Conservation (phyloP, 2,113 vertebrate species). For the Perca fluviatilis region DNA sequence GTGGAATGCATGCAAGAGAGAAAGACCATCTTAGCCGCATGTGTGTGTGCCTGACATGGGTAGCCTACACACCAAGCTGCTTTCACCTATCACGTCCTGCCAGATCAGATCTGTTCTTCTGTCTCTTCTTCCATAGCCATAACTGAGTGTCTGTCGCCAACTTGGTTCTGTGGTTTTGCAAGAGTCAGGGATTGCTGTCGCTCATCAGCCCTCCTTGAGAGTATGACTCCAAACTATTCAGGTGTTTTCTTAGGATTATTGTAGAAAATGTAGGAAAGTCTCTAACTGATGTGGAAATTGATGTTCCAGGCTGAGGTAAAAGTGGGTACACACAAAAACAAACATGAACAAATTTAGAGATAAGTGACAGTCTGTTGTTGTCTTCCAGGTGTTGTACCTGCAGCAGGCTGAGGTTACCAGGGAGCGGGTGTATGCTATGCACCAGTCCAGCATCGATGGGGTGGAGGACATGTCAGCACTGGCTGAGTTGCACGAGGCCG, state of each 20-base stretch:
- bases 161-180: neutral
- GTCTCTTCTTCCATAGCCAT: constrained; percentile 21
- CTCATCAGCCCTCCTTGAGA: too few species aligned
- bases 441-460: constrained; percentile 89
- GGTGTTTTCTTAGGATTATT: neutral
- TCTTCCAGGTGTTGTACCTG: constrained; percentile 85
- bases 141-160: neutral
- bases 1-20: neutral
- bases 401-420: constrained; percentile 84
- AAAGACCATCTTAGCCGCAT: neutral
- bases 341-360: neutral
- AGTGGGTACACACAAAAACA: neutral
- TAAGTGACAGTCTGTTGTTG: constrained; percentile 4
- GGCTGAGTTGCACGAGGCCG: constrained; percentile 91
- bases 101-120: constrained; percentile 40
- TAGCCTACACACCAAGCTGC: constrained; percentile 28
- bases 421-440: constrained; percentile 90
- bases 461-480: constrained; percentile 94
- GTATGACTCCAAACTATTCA: too few species aligned
- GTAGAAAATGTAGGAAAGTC: neutral
- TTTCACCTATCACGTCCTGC: constrained; percentile 56
- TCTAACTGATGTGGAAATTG: neutral
- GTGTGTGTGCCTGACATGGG: constrained; percentile 35
- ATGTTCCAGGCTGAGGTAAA: neutral
- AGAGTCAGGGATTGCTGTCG: neutral